Conservation (phyloP, 2,888 invertebrate species). For the Strigamia transsilvanica region DNA sequence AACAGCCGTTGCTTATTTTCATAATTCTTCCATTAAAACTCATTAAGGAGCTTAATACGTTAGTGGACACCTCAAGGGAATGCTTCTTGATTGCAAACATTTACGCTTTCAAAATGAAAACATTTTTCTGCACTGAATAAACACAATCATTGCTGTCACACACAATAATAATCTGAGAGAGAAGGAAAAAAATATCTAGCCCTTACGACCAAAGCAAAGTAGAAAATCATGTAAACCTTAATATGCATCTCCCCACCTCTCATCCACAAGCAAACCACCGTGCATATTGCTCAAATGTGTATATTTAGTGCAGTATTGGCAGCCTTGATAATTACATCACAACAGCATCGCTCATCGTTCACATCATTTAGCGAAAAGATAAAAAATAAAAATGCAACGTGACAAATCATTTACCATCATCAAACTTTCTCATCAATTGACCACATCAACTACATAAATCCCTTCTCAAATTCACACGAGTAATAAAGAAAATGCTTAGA, state of each 20-base stretch:
- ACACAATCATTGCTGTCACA: conserved; percentile 44
- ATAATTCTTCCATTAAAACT: conserved; percentile 44
- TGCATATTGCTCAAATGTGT: conserved; percentile 5
- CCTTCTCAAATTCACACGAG: not conserved
- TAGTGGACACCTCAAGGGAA: conserved; percentile 39
- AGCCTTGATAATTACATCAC: conserved; percentile 20
- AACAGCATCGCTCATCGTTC: not conserved
- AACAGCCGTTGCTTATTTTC: conserved; percentile 36
- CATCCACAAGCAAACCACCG: conserved; percentile 1
- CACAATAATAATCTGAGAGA: not conserved
- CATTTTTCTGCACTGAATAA: conserved; percentile 31
- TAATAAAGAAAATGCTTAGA: not conserved
- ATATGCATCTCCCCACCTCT: conserved; percentile 13
- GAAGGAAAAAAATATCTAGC: not conserved
- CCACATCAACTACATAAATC: not conserved
- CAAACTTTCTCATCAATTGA: conserved; percentile 3
- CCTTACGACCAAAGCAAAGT: conserved; percentile 36
- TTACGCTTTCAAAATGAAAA: conserved; percentile 44
- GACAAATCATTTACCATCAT: not conserved
- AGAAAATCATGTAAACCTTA: conserved; percentile 42
- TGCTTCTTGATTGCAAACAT: conserved; percentile 42
- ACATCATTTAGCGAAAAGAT: not conserved
- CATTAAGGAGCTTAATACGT: conserved; percentile 42
- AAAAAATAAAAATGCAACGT: not conserved
- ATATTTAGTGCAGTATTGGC: conserved; percentile 31